Conservation (phyloP, 1,140 invertebrate species). For the Drosophila serrata region DNA sequence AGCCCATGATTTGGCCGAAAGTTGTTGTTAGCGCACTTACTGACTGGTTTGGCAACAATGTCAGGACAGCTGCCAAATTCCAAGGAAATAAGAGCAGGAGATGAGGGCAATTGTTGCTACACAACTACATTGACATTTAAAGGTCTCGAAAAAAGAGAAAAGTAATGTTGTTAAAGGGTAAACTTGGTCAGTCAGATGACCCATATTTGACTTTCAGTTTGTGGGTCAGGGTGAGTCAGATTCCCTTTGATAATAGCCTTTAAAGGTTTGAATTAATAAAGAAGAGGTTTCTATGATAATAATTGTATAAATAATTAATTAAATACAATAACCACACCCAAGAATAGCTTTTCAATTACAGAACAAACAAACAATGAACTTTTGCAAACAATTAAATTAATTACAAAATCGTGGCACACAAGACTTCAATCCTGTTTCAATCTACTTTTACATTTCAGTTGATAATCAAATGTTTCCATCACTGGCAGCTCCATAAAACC, state of each 20-base stretch:
- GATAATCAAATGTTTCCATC: conserved; percentile 13
- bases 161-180: conserved; percentile 10
- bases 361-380: not conserved
- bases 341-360: too few relatives aligned
- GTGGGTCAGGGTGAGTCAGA: not conserved
- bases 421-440: not conserved
- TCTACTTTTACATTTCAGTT: not conserved
- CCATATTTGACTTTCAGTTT: conserved; percentile 23
- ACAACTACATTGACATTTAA: conserved; percentile 16
- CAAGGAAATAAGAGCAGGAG: not conserved
- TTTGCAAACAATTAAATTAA: conserved; percentile 1
- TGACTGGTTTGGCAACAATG: conserved; percentile 40
- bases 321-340: not conserved
- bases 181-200: conserved; percentile 23
- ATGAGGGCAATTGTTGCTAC: conserved; percentile 13
- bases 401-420: not conserved
- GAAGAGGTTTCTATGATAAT: not conserved
- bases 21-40: conserved; percentile 18
- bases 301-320: not conserved
- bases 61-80: conserved; percentile 34
- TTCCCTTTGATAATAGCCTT: not conserved
- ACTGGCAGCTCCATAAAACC: conserved; percentile 5
- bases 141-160: not conserved
- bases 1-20: conserved; percentile 44
- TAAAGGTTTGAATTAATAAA: not conserved